Evolutionary conservation across 2,797 vertebrate species (phyloP), one percentile per base, ranked within the genome.

Genomic region (Amblyraja radiata): DNA sequence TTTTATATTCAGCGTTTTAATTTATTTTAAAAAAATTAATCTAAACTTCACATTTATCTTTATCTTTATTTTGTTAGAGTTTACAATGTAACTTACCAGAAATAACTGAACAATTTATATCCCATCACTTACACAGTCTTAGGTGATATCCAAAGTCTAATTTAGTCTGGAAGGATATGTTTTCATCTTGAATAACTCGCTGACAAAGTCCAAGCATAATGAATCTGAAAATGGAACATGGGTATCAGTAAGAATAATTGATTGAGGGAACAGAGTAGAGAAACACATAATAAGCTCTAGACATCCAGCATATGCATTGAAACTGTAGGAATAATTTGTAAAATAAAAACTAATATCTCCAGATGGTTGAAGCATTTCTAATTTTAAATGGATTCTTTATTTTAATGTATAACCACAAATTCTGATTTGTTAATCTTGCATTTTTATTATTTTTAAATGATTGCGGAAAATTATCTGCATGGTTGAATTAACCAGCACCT

Each of bases 371-470:
- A 91, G 32, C 0, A 21, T 5, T 93, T 93, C 63, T 65, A 93
- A 39, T 93, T 93, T 94, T 94, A 77, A n/a, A 4, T 25, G 32
- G 77, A 93, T 94, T 94, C 94, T 93, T 95, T 83, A 71, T 93
- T 93, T 94, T 94, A 94, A 94, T 81, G 83, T 83, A 28, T 18
- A 71, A 32, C 32, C 61, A 65, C 63, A 32, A 13, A 18, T 36
- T 84, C 65, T 16, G 23, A 93, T 86, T 32, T 25, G 78, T 93
- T 93, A 32, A 39, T 25, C 5, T 86, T 73, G 80, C 18, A 80
- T 93, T 80, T 73, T 73, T 73, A 23, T 73, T 73, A 21, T 68
- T 80, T 71, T 91, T 88, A 78, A 28, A 77, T 28, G 14, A 86
- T 65, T 28, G 23, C 13, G 6, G 1, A 28, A 5, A 58, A 65